A percentile compares a stretch with the other conserved stretches of the same genome.
phyloP scores from a whole-genome alignment of 2,888 invertebrate genomes.

The Nudaria mundana region DNA sequence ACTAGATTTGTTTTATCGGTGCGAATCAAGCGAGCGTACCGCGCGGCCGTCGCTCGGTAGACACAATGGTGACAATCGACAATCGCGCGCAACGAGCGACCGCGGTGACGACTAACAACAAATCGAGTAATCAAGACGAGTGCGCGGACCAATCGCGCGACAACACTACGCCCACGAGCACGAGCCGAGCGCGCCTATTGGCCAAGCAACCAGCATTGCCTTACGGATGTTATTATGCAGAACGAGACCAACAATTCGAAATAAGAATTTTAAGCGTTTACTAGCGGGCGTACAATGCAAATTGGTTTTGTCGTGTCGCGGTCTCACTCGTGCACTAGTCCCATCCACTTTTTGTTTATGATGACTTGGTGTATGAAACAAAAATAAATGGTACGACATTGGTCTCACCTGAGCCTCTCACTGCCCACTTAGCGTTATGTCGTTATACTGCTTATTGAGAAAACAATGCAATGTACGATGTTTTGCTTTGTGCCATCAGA shows the following conservation, averaged over 20 bases:
- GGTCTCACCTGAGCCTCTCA: slow-evolving; percentile 47
- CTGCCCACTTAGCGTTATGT: slow-evolving; percentile 50
- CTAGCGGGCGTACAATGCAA: slow-evolving; percentile 73
- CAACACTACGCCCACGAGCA: slow-evolving; percentile 73
- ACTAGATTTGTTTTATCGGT: slow-evolving; percentile 53
- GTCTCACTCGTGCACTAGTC: slow-evolving; percentile 69
- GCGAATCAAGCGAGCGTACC: slow-evolving; percentile 60
- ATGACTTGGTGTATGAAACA: slow-evolving; percentile 47
- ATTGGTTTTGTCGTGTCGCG: slow-evolving; percentile 71
- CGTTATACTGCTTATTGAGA: slow-evolving; percentile 42
- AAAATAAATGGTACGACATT: slow-evolving; percentile 54
- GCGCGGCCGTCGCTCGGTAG: slow-evolving; percentile 63
- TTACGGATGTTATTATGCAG: slow-evolving; percentile 79
- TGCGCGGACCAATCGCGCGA: slow-evolving; percentile 60
- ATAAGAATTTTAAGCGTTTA: slow-evolving; percentile 78
- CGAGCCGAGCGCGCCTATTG: slow-evolving; percentile 65
- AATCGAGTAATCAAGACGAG: slow-evolving; percentile 75
- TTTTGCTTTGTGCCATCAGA: slow-evolving; percentile 23
- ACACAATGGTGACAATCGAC: slow-evolving; percentile 79
- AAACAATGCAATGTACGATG: slow-evolving; percentile 39
- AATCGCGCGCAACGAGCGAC: slow-evolving; percentile 76
- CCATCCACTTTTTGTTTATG: slow-evolving; percentile 56
- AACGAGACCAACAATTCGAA: slow-evolving; percentile 76
- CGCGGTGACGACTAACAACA: slow-evolving; percentile 72
- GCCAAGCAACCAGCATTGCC: slow-evolving; percentile 78